Conservation (phyloP, 2,113 vertebrate genomes). For the Clarias batrachus region DNA sequence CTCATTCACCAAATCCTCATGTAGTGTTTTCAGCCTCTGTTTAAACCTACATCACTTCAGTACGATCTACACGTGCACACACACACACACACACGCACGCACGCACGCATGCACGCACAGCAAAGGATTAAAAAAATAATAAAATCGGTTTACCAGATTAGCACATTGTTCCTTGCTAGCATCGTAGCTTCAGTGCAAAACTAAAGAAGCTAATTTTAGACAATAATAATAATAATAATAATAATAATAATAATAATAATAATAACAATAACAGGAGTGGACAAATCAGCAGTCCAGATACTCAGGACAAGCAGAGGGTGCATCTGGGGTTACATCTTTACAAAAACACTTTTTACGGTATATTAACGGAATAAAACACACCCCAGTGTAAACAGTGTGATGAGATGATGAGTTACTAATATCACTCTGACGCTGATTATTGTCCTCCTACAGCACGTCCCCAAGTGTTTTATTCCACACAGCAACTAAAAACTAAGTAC, state of each 20-base stretch:
- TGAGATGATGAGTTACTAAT: background rate
- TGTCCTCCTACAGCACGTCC: background rate
- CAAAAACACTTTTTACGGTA: background rate
- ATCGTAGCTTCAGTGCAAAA: background rate
- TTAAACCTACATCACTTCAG: background rate
- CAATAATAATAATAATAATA: background rate
- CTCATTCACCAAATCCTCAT: background rate
- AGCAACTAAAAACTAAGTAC: background rate
- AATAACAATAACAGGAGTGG: background rate
- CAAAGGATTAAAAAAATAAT: background rate
- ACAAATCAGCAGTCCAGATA: background rate
- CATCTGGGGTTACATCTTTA: background rate
- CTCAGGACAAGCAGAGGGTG: background rate
- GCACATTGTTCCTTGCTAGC: background rate
- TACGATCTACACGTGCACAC: background rate
- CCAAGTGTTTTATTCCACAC: background rate
- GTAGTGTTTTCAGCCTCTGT: slow-evolving; percentile 19
- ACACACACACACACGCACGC: background rate
- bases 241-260: background rate
- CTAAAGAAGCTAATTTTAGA: background rate
- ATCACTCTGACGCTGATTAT: background rate
- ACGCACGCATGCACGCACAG: background rate
- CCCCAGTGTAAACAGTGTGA: background rate
- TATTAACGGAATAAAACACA: background rate
- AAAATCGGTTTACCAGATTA: background rate